Evolutionary conservation across 2,888 invertebrate species (phyloP).

Genomic region (Neria commutata): DNA sequence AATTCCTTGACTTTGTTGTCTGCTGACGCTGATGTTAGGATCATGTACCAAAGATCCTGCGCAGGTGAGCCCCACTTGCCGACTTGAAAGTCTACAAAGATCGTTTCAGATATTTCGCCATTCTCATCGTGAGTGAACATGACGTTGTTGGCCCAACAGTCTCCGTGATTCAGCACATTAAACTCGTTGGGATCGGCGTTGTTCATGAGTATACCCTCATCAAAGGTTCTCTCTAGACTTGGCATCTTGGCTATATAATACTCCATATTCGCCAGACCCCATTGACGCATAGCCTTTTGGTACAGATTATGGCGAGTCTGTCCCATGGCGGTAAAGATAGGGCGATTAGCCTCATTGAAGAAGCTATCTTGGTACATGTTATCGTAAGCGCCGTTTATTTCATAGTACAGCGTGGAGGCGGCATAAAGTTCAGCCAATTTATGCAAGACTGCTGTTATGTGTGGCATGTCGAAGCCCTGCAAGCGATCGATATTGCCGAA

Average conservation of each 20-base stretch:
- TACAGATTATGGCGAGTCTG: conserved; percentile 7
- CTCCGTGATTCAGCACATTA: conserved; percentile 56
- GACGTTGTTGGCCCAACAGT: conserved; percentile 56
- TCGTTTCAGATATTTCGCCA: conserved; percentile 50
- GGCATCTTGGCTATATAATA: too few species aligned
- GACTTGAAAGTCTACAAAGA: conserved; percentile 53
- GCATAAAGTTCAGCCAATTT: conserved; percentile 55
- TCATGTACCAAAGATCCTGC: conserved; percentile 50
- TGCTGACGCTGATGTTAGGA: conserved; percentile 46
- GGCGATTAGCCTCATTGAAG: conserved; percentile 21
- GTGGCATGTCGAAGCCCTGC: conserved; percentile 41
- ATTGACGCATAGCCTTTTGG: too few species aligned
- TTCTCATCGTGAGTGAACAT: conserved; percentile 57
- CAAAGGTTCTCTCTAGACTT: conserved; percentile 18
- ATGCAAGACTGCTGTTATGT: conserved; percentile 40
- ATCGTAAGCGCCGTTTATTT: conserved; percentile 37
- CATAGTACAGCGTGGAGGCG: conserved; percentile 42
- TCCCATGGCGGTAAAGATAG: conserved; percentile 16
- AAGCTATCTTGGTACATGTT: conserved; percentile 21
- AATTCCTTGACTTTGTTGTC: conserved; percentile 52
- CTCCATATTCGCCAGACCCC: conserved; percentile 25
- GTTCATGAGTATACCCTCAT: background rate
- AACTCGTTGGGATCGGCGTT: conserved; percentile 48
- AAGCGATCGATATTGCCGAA: conserved; percentile 42
- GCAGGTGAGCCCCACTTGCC: conserved; percentile 50